Conservation (phyloP, 2,888 invertebrate species). For the Agrotis clavis region DNA sequence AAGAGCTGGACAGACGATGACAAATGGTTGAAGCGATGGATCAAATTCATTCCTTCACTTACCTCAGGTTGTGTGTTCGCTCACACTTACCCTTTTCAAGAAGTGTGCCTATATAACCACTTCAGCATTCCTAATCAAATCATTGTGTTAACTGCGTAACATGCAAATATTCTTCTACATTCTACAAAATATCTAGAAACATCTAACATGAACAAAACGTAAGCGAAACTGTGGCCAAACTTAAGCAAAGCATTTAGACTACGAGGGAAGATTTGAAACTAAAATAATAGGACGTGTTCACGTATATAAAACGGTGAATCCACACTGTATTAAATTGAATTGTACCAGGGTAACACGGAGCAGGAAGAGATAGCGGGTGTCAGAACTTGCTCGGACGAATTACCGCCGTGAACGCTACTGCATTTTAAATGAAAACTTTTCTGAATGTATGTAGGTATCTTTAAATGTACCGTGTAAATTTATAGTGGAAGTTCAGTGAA, state of each 20-base stretch:
- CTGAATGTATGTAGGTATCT: conserved; percentile 1
- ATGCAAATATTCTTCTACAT: too few relatives aligned
- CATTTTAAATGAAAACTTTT: conserved; percentile 65
- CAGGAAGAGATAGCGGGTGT: conserved; percentile 52
- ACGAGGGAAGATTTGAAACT: conserved; percentile 63
- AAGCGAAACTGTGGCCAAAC: neutral
- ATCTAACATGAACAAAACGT: neutral
- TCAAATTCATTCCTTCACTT: neutral
- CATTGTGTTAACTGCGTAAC: neutral
- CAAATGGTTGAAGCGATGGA: neutral
- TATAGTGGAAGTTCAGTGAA: conserved; percentile 16
- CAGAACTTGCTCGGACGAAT: conserved; percentile 58
- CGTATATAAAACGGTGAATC: conserved; percentile 55
- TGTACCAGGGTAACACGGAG: conserved; percentile 55
- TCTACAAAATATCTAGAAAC: neutral
- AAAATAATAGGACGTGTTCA: conserved; percentile 58
- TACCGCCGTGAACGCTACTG: conserved; percentile 50
- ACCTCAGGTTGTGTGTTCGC: too few relatives aligned
- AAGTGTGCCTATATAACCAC: too few relatives aligned
- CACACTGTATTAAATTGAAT: conserved; percentile 64
- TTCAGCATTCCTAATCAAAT: neutral
- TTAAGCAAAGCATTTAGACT: conserved; percentile 44
- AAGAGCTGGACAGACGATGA: too few relatives aligned
- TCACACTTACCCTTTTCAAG: too few relatives aligned
- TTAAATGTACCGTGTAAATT: conserved; percentile 13